A percentile compares a stretch with the other conserved stretches of the same genome.
Evolutionary conservation across 2,888 invertebrate genomes (phyloP).

Genomic region (Drosophila picticornis): DNA sequence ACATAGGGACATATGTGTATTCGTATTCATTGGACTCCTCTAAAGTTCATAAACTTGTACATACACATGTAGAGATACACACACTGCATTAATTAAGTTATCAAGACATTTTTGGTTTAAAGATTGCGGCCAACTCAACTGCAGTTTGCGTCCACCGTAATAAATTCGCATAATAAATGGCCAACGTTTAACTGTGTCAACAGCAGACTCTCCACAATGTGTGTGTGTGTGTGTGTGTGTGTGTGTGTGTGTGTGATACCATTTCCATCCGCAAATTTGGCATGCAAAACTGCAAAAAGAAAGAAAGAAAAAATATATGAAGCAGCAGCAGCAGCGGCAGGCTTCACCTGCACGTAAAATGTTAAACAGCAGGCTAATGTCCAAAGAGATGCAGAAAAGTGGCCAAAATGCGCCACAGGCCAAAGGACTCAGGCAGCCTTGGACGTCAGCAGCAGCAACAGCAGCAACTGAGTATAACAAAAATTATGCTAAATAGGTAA

Average conservation of each 20-base stretch:
- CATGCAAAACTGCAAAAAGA: slow-evolving; percentile 36
- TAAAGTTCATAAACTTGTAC: slow-evolving; percentile 56
- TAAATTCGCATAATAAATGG: slow-evolving; percentile 75
- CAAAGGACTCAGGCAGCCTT: slow-evolving; percentile 40
- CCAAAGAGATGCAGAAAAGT: slow-evolving; percentile 58
- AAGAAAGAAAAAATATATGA: slow-evolving; percentile 3
- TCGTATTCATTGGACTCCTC: slow-evolving; percentile 26
- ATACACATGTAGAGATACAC: slow-evolving; percentile 14
- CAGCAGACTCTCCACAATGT: slow-evolving; percentile 42
- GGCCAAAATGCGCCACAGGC: slow-evolving; percentile 49
- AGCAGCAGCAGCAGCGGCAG: background rate
- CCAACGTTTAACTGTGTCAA: slow-evolving; percentile 73
- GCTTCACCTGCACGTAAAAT: slow-evolving; percentile 63
- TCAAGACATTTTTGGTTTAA: slow-evolving; percentile 58
- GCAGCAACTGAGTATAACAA: slow-evolving; percentile 58
- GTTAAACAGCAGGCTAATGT: slow-evolving; percentile 65
- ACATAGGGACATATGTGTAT: slow-evolving; percentile 9
- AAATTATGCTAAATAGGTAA: slow-evolving; percentile 81
- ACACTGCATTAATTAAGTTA: slow-evolving; percentile 65
- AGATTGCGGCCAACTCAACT: slow-evolving; percentile 50
- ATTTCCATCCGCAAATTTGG: slow-evolving; percentile 42
- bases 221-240: slow-evolving; percentile 9
- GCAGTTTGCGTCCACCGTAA: slow-evolving; percentile 54
- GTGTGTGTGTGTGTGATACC: slow-evolving; percentile 14
- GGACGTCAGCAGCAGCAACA: slow-evolving; percentile 26